Base-by-base conservation (phyloP, 2,888 invertebrate genomes). In the Incurvaria masculella region DNA sequence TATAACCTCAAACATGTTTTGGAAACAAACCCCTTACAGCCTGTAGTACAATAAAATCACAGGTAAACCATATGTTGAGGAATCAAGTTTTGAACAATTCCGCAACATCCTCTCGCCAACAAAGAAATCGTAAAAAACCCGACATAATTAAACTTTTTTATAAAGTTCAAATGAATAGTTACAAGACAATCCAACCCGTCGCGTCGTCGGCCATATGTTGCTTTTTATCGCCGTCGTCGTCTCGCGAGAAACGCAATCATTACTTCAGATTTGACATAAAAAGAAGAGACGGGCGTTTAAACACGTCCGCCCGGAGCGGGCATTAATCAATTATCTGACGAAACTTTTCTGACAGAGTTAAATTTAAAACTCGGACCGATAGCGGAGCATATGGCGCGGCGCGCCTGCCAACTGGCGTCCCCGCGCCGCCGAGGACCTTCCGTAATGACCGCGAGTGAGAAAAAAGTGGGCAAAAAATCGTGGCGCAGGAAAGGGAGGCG, bases 371-470 rank as follows among this genome's bases (percentile, higher is more conserved):
- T 57, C 53, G 61, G 61, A 61, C 47, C 48, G 42, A 41, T 41
- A 17, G 26, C 26, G 46, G 63, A 69, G 65, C 76, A 76, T 72
- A 74, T 76, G 74, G 71, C 60, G 69, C 61, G 60, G 56, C 61
- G 41, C 73, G 74, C 63, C 67, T 59, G 60, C 76, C 78, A 76
- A 71, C 76, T 76, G 78, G 73, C 78, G n/a, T n/a, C n/a, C n/a
- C n/a, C n/a, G 74, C 69, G 55, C 58, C 41, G 33, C 11, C 33
- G n/a, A n/a, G 33, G 33, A 14, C 33, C 14, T 11, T 4, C 60
- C 63, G 61, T 72, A 71, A 73, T 70, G 66, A 69, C 68, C 66
- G 63, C 60, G 64, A 63, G 59, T 61, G 68, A 65, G 59, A 64
- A 67, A 45, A 16, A 23, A 40, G 23, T 21, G 14, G 41, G 44